Conservation (phyloP, 2,888 invertebrate genomes). For the Cyclophora punctaria region DNA sequence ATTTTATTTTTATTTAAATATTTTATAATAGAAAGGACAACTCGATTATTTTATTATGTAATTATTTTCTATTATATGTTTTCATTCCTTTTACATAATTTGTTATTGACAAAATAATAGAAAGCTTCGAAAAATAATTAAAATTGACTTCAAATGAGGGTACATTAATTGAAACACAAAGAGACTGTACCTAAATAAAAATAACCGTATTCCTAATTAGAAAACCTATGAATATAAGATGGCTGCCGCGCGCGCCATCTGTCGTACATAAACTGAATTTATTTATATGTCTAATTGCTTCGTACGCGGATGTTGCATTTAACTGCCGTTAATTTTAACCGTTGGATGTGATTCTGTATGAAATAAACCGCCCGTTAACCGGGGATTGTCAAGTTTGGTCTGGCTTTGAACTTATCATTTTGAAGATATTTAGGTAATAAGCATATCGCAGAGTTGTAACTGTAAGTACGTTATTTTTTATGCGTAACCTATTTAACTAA, state of each 20-base stretch:
- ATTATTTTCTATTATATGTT: no score
- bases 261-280: constrained; percentile 66
- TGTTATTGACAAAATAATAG: no score
- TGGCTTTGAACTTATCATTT: neutral
- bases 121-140: no score
- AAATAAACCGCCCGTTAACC: constrained; percentile 35
- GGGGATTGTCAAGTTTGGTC: constrained; percentile 53
- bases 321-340: constrained; percentile 62
- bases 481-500: no score
- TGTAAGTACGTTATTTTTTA: no score
- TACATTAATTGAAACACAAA: no score
- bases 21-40: no score
- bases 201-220: constrained; percentile 51
- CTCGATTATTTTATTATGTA: no score
- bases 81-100: no score
- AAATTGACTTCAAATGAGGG: no score
- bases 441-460: neutral
- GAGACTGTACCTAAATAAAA: constrained; percentile 22
- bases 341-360: constrained; percentile 44
- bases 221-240: constrained; percentile 63
- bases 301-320: constrained; percentile 65
- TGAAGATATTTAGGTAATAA: constrained; percentile 1
- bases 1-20: no score
- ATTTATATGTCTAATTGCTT: constrained; percentile 70
- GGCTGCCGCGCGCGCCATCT: constrained; percentile 61